phyloP scores from a whole-genome alignment of 2,888 invertebrate genomes.

The Euphydryas editha region DNA sequence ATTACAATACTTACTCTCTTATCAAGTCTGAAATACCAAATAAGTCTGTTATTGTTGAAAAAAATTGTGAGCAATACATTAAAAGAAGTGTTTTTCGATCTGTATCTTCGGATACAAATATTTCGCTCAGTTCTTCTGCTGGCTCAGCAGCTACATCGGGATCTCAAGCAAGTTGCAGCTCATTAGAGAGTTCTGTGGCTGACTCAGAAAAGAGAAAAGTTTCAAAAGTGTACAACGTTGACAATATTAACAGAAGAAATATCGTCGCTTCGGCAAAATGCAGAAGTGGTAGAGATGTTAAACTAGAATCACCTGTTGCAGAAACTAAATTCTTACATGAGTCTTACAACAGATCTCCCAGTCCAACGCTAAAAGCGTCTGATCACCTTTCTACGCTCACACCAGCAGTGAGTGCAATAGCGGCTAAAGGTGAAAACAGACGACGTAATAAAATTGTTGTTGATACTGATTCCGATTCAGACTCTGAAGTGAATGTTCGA shows the following conservation, averaged over 20 bases:
- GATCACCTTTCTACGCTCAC: constrained; percentile 83
- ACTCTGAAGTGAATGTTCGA: constrained; percentile 70
- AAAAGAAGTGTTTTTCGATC: constrained; percentile 86
- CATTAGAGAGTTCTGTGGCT: constrained; percentile 85
- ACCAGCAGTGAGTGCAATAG: constrained; percentile 78
- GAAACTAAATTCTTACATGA: constrained; percentile 88
- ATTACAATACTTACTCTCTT: constrained; percentile 70
- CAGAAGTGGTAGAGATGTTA: constrained; percentile 90
- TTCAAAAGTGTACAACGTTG: constrained; percentile 90
- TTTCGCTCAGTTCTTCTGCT: constrained; percentile 87
- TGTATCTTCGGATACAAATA: constrained; percentile 88
- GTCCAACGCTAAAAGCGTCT: constrained; percentile 77
- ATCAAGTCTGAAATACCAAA: constrained; percentile 72
- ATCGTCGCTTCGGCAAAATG: constrained; percentile 94
- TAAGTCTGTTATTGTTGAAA: constrained; percentile 61
- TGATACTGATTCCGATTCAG: constrained; percentile 73
- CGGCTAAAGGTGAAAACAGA: constrained; percentile 79
- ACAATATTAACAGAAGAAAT: constrained; percentile 93
- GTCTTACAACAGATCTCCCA: constrained; percentile 76
- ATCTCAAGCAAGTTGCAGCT: constrained; percentile 88
- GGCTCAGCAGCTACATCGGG: constrained; percentile 89
- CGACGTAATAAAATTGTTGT: constrained; percentile 76
- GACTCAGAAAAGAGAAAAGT: constrained; percentile 87
- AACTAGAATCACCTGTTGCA: constrained; percentile 88
- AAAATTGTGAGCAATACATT: constrained; percentile 72